Base-by-base conservation (phyloP, 2,888 invertebrate genomes). In the Agrochola circellaris region DNA sequence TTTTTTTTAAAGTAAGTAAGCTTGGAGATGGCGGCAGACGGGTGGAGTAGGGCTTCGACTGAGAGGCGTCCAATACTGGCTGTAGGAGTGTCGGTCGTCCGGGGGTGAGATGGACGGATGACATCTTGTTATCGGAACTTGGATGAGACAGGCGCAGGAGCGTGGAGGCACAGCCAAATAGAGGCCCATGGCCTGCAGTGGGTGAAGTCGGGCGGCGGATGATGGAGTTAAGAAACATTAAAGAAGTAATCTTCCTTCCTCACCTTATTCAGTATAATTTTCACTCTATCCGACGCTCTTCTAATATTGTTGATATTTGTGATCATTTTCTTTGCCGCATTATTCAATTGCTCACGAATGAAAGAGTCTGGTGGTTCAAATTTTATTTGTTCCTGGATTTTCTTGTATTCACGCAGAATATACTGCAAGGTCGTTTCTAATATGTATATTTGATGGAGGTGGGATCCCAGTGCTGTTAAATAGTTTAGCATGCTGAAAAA, bases 351-450 rank as follows among this genome's bases (percentile, higher is more conserved):
- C 1, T 60, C 58, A 4, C 91, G 70, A 30, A 93, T 65, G 0
- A 92, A 92, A 0, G 95, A 95, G 81, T 96, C 94, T 0, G 95
- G 94, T 0, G 94, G 94, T 80, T 96, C 94, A 70, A 91, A 93
- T 86, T 95, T 94, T 30, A 94, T 88, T 91, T 94, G 91, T 75
- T 93, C 90, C 65, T 93, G 91, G 45, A 93, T 85, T 73, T 88
- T 93, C 45, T 88, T 91, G 77, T 94, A 93, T 85, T 97, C 95
- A 13, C 97, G 94, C 56, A 96, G 90, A n/a, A 97, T 93, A 87
- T 97, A 97, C 68, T 95, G 95, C 69, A 97, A 89, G 56, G 97
- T 97, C 2, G 97, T 96, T 89, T 97, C 97, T 92, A 97, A 95
- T 64, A 97, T 94, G 79, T 96, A 96, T 60, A 97, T 89, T 90